Base-by-base conservation (phyloP, 2,113 vertebrate genomes). In the Sylvietta virens region DNA sequence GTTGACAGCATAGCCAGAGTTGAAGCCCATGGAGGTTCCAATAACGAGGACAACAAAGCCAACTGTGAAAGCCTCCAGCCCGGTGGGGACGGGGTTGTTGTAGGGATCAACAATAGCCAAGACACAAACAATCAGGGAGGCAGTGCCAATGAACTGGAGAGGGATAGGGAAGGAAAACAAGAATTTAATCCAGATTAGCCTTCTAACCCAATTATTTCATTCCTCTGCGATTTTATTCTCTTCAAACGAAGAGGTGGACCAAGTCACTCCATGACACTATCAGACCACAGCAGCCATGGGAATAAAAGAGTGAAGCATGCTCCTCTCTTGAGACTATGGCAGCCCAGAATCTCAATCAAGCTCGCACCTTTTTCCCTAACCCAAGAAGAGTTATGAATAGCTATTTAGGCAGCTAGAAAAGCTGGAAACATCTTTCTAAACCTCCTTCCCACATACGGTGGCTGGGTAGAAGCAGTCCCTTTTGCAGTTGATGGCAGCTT, bases 1-100 rank as follows among this genome's bases (percentile, higher is more conserved):
- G 94, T 99, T 99, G 79, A 99, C 99, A 2, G 99, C 99, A 2
- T 99, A 99, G 64, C 99, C 99, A 9, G 99, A 99, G 96, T 99
- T 99, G 96, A 99, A 99, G 92, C 99, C 99, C 99, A 99, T 99
- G 27, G 99, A 99, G 16, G 99, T 97, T 65, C 99, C 99, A 61
- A 99, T 99, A 95, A 99, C 99, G 1, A 99, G 97, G 89, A 99
- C 98, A 65, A 99, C 98, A 26, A 99, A 99, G 67, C 99, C 99
- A 95, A 99, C 98, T 1, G 99, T 99, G 97, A 99, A 99, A 66
- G 99, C 99, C 76, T 99, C 99, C 92, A 99, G 97, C 5, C 99
- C 99, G 0, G 95, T 97, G 13, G 99, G 99, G 22, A 99, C 98
- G 0, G 99, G 98, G 96, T 99, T 99, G 97, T 99, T 99, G 98